Evolutionary conservation across 2,797 vertebrate genomes (phyloP), one percentile per base, ranked within the genome.

Genomic region (Lemur catta): DNA sequence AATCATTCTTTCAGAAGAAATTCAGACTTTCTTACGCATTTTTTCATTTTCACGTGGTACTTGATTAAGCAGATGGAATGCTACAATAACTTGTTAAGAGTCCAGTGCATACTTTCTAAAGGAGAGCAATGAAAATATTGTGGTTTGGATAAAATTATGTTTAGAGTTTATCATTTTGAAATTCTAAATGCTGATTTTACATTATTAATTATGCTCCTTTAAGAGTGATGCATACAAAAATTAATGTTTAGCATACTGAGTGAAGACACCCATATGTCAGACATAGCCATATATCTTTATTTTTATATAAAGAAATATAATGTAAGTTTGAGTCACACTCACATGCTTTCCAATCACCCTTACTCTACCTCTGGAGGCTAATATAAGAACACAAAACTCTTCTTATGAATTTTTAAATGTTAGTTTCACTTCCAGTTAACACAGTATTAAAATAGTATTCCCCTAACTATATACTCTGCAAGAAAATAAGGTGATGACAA

Each of bases 361-460:
- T 74, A 55, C 20, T 94, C 38, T 95, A 90, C 4, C 72, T 97
- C 55, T 46, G 85, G 95, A 75, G 63, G 33, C 78, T 92, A 96
- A 88, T 89, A 94, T 50, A 91, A 90, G 74, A 94, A 79, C 71
- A 78, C 50, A 88, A 50, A 94, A 80, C 18, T 78, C 78, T 84
- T 92, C 38, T 88, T n/a, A 78, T 28, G n/a, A 91, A 95, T 74
- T 97, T 95, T 90, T 93, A 94, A 91, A 86, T 84, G 81, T 59
- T 90, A 94, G 96, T 96, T 96, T 97, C 91, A 96, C 91, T 97
- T 95, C 93, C 89, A 92, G 89, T 84, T 84, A 94, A 28, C 24
- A 72, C 28, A 55, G 26, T 84, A 55, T 96, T 91, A 94, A 96
- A 97, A 94, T 95, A 95, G 94, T 74, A 90, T 91, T 96, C 72